Evolutionary conservation across 2,113 vertebrate species (phyloP).

Genomic region (Willisornis vidua): DNA sequence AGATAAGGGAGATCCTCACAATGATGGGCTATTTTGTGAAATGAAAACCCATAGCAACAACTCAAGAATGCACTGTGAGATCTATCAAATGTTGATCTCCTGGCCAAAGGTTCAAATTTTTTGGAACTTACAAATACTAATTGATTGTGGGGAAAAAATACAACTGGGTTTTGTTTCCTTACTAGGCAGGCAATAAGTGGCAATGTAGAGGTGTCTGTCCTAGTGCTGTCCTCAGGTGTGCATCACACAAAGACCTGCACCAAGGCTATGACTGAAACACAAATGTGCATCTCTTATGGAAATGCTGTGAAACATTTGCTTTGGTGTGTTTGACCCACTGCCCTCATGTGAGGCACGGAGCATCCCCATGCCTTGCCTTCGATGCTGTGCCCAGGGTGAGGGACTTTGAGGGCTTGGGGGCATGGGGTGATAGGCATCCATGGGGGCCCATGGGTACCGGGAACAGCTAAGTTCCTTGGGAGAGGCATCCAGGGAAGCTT

Average conservation of each 20-base stretch:
- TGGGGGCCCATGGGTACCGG: too few relatives aligned
- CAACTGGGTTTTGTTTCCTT: neutral
- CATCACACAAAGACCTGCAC: neutral
- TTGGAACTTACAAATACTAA: neutral
- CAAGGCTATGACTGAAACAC: neutral
- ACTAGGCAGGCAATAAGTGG: neutral
- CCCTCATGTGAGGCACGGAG: neutral
- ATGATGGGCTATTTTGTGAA: neutral
- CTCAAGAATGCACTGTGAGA: neutral
- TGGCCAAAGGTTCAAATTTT: neutral
- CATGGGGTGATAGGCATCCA: neutral
- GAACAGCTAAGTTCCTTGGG: neutral
- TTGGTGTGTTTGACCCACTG: neutral
- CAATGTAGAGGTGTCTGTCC: neutral
- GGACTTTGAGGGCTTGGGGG: neutral
- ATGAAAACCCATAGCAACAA: neutral
- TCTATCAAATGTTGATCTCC: neutral
- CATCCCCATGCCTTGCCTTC: neutral
- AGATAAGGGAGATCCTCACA: neutral
- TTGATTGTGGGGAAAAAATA: neutral
- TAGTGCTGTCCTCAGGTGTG: neutral
- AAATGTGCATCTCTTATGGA: fast-evolving
- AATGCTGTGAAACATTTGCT: neutral
- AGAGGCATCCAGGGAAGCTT: neutral
- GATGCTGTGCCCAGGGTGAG: neutral